Evolutionary conservation across 2,113 vertebrate genomes (phyloP).

Genomic region (Ifrita kowaldi): DNA sequence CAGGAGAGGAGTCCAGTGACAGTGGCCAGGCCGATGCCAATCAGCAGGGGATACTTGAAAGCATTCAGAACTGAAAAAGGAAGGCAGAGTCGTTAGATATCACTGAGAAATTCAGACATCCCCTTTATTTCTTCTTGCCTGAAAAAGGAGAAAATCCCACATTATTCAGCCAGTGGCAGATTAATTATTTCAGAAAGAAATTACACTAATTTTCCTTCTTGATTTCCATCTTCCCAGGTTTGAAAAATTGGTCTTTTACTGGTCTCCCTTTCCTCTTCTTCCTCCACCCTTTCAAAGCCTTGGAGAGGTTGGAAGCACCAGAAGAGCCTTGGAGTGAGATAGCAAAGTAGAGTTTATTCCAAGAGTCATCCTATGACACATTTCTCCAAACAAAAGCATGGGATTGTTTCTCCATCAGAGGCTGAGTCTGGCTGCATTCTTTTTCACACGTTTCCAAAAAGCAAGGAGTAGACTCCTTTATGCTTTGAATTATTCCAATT

Average conservation of each 20-base stretch:
- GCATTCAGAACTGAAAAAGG: slow-evolving; percentile 85
- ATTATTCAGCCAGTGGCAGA: not conserved
- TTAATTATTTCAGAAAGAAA: not conserved
- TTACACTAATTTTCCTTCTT: not conserved
- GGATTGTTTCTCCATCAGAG: not conserved
- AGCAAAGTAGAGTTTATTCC: not conserved
- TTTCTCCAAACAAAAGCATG: not conserved
- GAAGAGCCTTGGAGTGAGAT: not conserved
- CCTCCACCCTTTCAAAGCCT: not conserved
- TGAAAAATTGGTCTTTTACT: not conserved
- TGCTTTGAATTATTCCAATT: not conserved
- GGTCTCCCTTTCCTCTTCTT: not conserved
- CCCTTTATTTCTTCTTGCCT: not conserved
- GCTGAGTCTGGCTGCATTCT: not conserved
- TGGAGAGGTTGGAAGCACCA: not conserved
- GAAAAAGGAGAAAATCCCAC: not conserved
- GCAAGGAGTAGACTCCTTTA: not conserved
- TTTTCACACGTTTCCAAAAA: not conserved
- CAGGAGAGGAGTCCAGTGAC: slow-evolving; percentile 86
- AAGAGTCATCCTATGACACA: not conserved
- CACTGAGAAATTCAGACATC: not conserved
- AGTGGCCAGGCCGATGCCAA: slow-evolving; percentile 83
- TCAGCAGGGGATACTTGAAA: slow-evolving; percentile 89
- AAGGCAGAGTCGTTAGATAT: not conserved
- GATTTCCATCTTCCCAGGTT: not conserved